Evolutionary conservation across 2,797 vertebrate species (phyloP), one percentile per base, ranked within the genome.

Genomic region (Nannoperca australis): DNA sequence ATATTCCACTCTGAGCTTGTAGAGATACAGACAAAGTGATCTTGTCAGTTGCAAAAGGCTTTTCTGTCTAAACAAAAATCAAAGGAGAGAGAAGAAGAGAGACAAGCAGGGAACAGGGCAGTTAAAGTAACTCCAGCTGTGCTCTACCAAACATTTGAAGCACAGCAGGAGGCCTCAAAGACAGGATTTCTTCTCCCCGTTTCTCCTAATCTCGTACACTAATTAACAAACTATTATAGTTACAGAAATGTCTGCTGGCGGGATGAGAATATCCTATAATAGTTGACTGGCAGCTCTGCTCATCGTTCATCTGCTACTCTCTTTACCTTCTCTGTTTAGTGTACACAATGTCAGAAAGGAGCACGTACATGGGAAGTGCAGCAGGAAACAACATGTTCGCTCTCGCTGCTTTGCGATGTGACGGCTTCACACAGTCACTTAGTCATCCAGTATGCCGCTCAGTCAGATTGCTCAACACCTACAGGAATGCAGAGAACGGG

Each of bases 381-480:
- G 32, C 24, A 62, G 65, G 51, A 68, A 65, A 73, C 55, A 58
- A 58, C 11, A 10, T 30, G 5, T 69, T 62, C n/a, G 3, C 22
- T 24, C n/a, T 49, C 2, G 22, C 30, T 8, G 15, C 58, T 55
- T 27, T 38, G 50, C 32, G 4, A 42, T 4, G 63, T 14, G 3
- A 13, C 17, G 34, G 59, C 30, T 49, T 79, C 61, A 38, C 61
- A 9, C 67, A 9, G 18, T 59, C 79, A 53, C 73, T 88, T 49
- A 79, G 73, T 72, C 81, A 78, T n/a, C 49, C 54, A 15, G 64
- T 36, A 2, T 22, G 60, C 22, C 62, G n/a, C 30, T 56, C 78
- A 50, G 72, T 70, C 32, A 51, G 83, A 89, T 65, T 65, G 74
- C 67, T 75, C 75, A 30, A 84, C 84, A 84, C 85, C 73, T 73